A percentile compares a stretch with the other conserved stretches of the same genome.
Evolutionary conservation across 2,888 invertebrate species (phyloP).

Genomic region (Acrobeloides nanus): DNA sequence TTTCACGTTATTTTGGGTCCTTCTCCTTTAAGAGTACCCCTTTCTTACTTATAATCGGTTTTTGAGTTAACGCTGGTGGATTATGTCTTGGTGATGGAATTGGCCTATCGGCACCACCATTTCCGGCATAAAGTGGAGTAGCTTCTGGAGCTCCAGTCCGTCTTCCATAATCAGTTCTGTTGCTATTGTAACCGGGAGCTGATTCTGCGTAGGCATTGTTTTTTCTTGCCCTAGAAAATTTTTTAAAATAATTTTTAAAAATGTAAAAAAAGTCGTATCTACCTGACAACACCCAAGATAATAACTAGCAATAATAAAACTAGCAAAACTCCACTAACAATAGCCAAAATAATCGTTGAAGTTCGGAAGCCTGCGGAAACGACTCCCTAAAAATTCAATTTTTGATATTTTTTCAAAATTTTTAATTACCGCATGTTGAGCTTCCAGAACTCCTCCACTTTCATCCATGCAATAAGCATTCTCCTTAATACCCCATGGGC

Average conservation of each 20-base stretch:
- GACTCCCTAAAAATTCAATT: slow-evolving; percentile 19
- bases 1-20: no score
- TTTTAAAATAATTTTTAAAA: background rate
- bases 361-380: slow-evolving; percentile 36
- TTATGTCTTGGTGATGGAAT: no score
- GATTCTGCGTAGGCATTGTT: no score
- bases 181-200: no score
- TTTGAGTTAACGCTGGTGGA: no score
- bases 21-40: no score
- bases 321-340: slow-evolving; percentile 25
- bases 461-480: slow-evolving; percentile 38
- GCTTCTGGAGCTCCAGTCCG: no score
- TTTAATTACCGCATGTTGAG: slow-evolving; percentile 14
- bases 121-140: no score
- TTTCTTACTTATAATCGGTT: no score
- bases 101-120: no score
- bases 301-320: slow-evolving; percentile 14
- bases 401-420: background rate
- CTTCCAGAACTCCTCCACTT: slow-evolving; percentile 23
- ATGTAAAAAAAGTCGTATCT: background rate
- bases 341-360: slow-evolving; percentile 35
- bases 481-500: slow-evolving; percentile 48
- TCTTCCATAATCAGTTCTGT: no score
- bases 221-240: slow-evolving; percentile 6
- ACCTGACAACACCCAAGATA: slow-evolving; percentile 8